Conservation (phyloP, 2,797 vertebrate genomes). For the Urocyon cinereoargenteus region DNA sequence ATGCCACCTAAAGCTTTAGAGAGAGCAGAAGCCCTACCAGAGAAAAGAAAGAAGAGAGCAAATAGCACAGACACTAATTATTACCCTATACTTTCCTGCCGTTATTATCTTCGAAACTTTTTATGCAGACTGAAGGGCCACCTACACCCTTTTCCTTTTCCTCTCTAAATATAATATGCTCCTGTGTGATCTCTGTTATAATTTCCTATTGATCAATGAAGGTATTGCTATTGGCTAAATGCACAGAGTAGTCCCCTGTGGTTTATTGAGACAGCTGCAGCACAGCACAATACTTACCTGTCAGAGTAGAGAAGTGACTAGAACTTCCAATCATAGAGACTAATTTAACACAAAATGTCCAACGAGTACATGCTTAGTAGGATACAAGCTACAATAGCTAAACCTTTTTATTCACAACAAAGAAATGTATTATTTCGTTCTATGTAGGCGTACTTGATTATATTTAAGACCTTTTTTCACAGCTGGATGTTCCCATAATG, state of each 20-base stretch:
- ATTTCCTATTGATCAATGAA: neutral
- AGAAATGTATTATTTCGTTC: constrained; percentile 53
- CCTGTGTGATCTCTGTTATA: neutral
- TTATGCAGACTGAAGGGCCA: constrained; percentile 1
- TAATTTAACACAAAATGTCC: constrained; percentile 49
- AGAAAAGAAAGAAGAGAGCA: neutral
- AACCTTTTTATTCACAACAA: constrained; percentile 44
- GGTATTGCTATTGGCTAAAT: constrained; percentile 13
- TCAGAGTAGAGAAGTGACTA: constrained; percentile 26
- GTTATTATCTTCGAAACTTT: neutral
- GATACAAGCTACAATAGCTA: neutral
- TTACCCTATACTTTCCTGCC: neutral
- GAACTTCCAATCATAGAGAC: constrained; percentile 17
- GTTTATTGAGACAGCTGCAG: constrained; percentile 52
- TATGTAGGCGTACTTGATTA: constrained; percentile 41
- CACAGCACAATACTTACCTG: neutral
- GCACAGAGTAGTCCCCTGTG: neutral
- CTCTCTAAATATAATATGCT: neutral
- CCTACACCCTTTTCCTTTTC: constrained; percentile 11
- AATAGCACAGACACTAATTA: neutral
- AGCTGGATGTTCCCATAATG: constrained; percentile 55
- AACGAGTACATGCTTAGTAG: neutral
- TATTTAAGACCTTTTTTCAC: constrained; percentile 52
- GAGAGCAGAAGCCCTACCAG: neutral
- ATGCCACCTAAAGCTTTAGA: neutral